A percentile compares a stretch with the other conserved stretches of the same genome.
These are phyloP conservation scores for Neoascia interrupta DNA, from an alignment of 2,888 invertebrate species.

Conservation along the genomic window DNA sequence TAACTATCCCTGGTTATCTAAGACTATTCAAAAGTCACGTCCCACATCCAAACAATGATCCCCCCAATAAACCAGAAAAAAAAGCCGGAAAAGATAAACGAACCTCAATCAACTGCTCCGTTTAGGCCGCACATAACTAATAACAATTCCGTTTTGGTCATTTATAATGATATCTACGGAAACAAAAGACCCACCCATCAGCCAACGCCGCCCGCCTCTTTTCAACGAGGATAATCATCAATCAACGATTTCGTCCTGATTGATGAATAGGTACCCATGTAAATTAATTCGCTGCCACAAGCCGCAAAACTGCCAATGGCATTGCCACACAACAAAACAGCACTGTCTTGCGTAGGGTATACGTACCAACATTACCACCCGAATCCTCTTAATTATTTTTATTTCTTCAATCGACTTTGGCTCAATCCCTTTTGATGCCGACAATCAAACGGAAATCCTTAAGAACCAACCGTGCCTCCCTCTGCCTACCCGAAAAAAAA, in stretches of 20 bases:
- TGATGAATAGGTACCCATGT: slow-evolving; percentile 63
- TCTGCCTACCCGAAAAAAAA: too few relatives aligned
- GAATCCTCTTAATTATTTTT: slow-evolving; percentile 68
- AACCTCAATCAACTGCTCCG: slow-evolving; percentile 26
- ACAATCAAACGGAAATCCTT: slow-evolving; percentile 52
- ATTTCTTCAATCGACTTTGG: slow-evolving; percentile 62
- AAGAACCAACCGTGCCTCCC: too few relatives aligned
- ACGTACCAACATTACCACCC: background rate
- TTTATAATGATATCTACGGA: slow-evolving; percentile 42
- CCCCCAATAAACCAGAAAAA: background rate
- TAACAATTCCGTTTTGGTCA: slow-evolving; percentile 43
- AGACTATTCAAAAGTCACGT: slow-evolving; percentile 35
- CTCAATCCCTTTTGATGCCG: slow-evolving; percentile 50
- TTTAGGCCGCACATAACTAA: slow-evolving; percentile 27
- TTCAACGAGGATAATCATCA: slow-evolving; percentile 62
- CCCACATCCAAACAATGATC: background rate
- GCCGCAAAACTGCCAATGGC: slow-evolving; percentile 33
- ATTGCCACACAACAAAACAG: slow-evolving; percentile 10
- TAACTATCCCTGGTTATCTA: too few relatives aligned
- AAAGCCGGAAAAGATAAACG: too few relatives aligned
- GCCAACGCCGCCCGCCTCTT: background rate
- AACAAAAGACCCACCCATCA: slow-evolving; percentile 10
- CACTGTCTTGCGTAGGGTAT: too few relatives aligned
- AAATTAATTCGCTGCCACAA: slow-evolving; percentile 52
- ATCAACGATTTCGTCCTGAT: slow-evolving; percentile 61